These are phyloP conservation scores for Adelosebastes latens DNA, from an alignment of 2,797 vertebrate species.

Conservation along the genomic window DNA sequence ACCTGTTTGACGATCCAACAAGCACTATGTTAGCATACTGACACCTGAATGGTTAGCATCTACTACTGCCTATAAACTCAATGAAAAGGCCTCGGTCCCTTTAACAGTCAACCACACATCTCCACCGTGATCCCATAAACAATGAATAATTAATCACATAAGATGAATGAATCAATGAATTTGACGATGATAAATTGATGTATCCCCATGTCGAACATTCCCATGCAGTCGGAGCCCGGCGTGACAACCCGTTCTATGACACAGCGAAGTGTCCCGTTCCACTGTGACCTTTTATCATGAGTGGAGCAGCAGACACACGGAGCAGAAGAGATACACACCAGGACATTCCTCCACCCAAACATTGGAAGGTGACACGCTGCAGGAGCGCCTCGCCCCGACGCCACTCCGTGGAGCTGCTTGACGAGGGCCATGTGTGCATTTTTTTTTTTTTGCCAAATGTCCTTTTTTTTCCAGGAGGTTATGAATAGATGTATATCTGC, in stretches of 20 bases:
- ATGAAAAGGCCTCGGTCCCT: neutral
- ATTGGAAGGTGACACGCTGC: constrained; percentile 80
- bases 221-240: neutral
- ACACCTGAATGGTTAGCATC: neutral
- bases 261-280: constrained; percentile 27
- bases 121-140: neutral
- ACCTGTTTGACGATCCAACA: no score
- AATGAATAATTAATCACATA: neutral
- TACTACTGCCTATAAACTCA: neutral
- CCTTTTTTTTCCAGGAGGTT: constrained; percentile 40
- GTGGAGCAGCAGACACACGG: constrained; percentile 66
- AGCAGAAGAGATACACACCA: constrained; percentile 77
- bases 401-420: constrained; percentile 50
- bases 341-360: constrained; percentile 84
- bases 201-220: neutral
- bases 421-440: constrained; percentile 81
- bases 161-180: neutral
- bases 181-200: neutral
- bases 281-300: constrained; percentile 30
- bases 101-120: neutral
- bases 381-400: constrained; percentile 72
- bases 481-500: constrained; percentile 62
- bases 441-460: constrained; percentile 32
- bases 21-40: neutral
- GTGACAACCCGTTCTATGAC: neutral